phyloP scores from a whole-genome alignment of 2,113 vertebrate genomes.

The Seriola aureovittata region DNA sequence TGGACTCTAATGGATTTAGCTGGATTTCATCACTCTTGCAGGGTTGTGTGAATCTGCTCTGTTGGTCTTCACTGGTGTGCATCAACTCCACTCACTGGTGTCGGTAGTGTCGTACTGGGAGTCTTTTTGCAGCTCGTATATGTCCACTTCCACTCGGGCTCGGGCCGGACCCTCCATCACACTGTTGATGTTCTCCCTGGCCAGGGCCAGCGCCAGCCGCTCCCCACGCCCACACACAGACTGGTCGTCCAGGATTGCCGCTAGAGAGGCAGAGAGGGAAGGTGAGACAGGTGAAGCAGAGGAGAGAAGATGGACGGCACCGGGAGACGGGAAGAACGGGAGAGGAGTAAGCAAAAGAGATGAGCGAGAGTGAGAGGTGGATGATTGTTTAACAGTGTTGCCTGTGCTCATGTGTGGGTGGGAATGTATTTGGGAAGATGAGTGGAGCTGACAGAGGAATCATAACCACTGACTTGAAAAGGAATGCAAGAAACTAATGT shows the following conservation, averaged over 20 bases:
- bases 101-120: slow-evolving; percentile 96
- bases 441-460: not conserved
- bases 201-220: slow-evolving; percentile 91
- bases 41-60: slow-evolving; percentile 6
- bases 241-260: slow-evolving; percentile 92
- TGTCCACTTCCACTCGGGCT: slow-evolving; percentile 93
- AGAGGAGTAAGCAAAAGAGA: slow-evolving; percentile 17
- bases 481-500: not conserved
- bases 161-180: slow-evolving; percentile 89
- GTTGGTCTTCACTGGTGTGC: slow-evolving; percentile 37
- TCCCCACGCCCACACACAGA: slow-evolving; percentile 94
- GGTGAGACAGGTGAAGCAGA: slow-evolving; percentile 30
- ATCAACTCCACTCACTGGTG: slow-evolving; percentile 88
- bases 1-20: slow-evolving; percentile 18
- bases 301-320: slow-evolving; percentile 24
- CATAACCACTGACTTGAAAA: not conserved
- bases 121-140: slow-evolving; percentile 94
- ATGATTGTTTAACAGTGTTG: slow-evolving; percentile 21
- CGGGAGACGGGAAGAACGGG: not conserved
- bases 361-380: slow-evolving; percentile 19
- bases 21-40: slow-evolving; percentile 34
- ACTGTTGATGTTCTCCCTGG: slow-evolving; percentile 94
- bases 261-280: slow-evolving; percentile 65
- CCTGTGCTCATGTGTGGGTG: slow-evolving; percentile 3
- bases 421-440: not conserved